Base-by-base conservation (phyloP, 2,888 invertebrate genomes). In the Drosophila leonis region DNA sequence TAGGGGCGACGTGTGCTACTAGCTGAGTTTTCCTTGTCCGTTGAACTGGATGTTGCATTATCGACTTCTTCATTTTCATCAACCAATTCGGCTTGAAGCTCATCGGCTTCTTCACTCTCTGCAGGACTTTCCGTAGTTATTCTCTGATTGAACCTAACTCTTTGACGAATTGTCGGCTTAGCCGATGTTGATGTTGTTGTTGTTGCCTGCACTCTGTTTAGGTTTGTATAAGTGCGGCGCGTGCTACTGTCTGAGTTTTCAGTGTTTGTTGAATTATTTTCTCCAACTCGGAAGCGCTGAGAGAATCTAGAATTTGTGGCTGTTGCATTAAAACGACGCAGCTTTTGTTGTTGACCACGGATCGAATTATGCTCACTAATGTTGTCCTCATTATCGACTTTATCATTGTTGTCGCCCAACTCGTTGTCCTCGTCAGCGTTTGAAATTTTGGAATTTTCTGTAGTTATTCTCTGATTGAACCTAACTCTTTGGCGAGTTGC, bases 61-160 rank as follows among this genome's bases (percentile, higher is more conserved):
- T 24, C 24, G 24, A 24, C 24, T 3, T 24, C 4, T 3, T 24
- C 24, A 24, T 24, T 3, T 2, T 24, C 24, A 3, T 24, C 24
- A 3, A 2, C 24, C 24, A 24, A 24, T 3, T 24, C 24, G 24
- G 2, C n/a, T n/a, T n/a, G n/a, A n/a, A n/a, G n/a, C n/a, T n/a
- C n/a, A n/a, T n/a, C n/a, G n/a, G n/a, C n/a, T n/a, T n/a, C n/a
- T n/a, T n/a, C n/a, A n/a, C n/a, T n/a, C n/a, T n/a, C n/a, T n/a
- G n/a, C n/a, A n/a, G 24, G 2, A 3, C 18, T 70, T 8, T 41
- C 44, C 8, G 63, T 39, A 1, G 54, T 27, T 0, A 46, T 39
- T 24, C 61, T 63, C 2, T 72, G 75, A 37, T 42, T 78, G 6
- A 72, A 27, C 15, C 54, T 57, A 9, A 29, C 35, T 52, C 51